Percentiles rank a stretch among this genome's conserved stretches.
Conservation (phyloP, 2,888 invertebrate species). For the Lithophane socia region DNA sequence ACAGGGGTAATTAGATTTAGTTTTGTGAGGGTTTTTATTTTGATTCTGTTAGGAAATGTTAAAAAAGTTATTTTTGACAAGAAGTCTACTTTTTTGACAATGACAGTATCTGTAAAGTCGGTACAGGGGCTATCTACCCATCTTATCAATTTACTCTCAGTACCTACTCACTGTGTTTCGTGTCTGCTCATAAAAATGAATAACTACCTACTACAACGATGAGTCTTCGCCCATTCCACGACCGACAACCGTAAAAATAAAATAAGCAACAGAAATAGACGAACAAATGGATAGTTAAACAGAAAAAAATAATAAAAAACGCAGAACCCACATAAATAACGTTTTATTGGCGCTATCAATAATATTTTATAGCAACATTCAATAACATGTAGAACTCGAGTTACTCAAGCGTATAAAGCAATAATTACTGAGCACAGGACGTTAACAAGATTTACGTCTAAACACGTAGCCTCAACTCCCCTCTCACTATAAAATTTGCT, state of each 20-base stretch:
- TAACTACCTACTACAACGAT: constrained; percentile 3
- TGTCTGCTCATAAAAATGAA: constrained; percentile 15
- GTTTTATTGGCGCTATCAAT: constrained; percentile 87
- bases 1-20: constrained; percentile 61
- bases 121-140: neutral
- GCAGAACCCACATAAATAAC: constrained; percentile 81
- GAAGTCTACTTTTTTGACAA: neutral
- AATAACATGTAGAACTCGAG: constrained; percentile 85
- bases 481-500: constrained; percentile 83
- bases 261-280: constrained; percentile 70
- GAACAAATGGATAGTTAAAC: constrained; percentile 76
- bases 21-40: constrained; percentile 55
- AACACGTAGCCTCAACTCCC: constrained; percentile 76
- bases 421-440: constrained; percentile 84
- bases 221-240: constrained; percentile 48
- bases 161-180: neutral
- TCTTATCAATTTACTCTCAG: neutral
- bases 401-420: constrained; percentile 87
- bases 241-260: constrained; percentile 62
- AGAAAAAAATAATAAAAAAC: constrained; percentile 77
- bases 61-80: neutral
- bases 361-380: constrained; percentile 88
- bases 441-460: constrained; percentile 87
- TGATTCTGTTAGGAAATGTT: neutral
- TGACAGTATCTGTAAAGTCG: neutral